A percentile compares a stretch with the other conserved stretches of the same genome.
Conservation (phyloP, 1,140 invertebrate species). For the Drosophila subpulchrella region DNA sequence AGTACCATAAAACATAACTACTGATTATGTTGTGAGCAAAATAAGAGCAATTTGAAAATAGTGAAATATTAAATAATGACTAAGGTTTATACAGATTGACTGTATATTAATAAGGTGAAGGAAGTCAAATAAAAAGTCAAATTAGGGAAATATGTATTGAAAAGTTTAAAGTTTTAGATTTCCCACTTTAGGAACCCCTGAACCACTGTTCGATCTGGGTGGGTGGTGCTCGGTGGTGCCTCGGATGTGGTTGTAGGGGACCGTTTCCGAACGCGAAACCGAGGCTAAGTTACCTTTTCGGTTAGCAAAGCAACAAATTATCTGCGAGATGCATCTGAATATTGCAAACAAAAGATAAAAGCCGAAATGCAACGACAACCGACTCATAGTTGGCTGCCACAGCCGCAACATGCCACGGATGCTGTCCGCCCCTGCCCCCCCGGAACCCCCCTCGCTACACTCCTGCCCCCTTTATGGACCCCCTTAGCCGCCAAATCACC, state of each 20-base stretch:
- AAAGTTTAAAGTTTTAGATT: background rate
- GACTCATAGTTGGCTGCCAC: constrained; percentile 61
- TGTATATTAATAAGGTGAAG: too few species aligned
- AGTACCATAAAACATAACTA: too few species aligned
- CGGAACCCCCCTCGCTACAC: background rate
- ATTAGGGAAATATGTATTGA: too few species aligned
- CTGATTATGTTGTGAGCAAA: too few species aligned
- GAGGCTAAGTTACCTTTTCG: constrained; percentile 59
- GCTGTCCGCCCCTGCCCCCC: constrained; percentile 23
- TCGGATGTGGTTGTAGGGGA: constrained; percentile 34
- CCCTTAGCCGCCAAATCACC: constrained; percentile 24
- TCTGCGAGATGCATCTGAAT: constrained; percentile 81
- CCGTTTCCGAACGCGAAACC: constrained; percentile 41
- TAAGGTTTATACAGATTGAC: too few species aligned
- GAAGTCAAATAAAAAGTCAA: too few species aligned
- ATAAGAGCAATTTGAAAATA: too few species aligned
- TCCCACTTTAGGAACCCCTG: background rate
- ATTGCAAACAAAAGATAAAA: constrained; percentile 83
- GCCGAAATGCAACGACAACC: constrained; percentile 78
- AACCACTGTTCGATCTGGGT: constrained; percentile 39
- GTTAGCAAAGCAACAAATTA: constrained; percentile 74
- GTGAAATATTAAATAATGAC: too few species aligned
- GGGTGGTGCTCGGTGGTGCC: constrained; percentile 31
- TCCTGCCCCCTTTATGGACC: background rate
- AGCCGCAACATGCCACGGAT: constrained; percentile 52